Conservation (phyloP, 2,113 vertebrate genomes). For the Clarias batrachus region DNA sequence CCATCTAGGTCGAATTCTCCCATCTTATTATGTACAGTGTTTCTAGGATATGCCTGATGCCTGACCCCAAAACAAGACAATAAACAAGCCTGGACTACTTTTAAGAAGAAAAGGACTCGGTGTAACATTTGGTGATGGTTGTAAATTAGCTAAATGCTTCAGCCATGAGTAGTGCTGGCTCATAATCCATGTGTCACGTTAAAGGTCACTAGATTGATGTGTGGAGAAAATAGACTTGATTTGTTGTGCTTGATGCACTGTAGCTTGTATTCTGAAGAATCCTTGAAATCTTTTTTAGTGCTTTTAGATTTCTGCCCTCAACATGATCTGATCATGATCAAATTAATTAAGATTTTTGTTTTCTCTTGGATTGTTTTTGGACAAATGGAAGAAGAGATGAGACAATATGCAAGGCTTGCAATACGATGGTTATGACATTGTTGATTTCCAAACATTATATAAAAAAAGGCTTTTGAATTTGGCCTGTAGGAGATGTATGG, state of each 20-base stretch:
- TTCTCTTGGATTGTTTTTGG: background rate
- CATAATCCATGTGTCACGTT: background rate
- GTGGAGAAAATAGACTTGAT: background rate
- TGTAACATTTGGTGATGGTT: background rate
- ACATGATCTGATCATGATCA: background rate
- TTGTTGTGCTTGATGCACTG: background rate
- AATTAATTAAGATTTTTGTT: background rate
- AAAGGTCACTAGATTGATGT: background rate
- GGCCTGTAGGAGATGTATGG: slow-evolving; percentile 30
- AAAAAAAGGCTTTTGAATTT: background rate
- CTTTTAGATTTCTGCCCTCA: background rate
- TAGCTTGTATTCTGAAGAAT: background rate
- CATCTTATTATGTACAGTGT: background rate
- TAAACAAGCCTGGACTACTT: background rate
- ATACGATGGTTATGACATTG: background rate
- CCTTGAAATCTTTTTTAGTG: background rate
- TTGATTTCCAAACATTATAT: background rate
- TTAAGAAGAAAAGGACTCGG: background rate
- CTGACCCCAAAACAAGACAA: background rate
- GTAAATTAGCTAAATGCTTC: background rate
- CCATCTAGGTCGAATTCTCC: background rate
- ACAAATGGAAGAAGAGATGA: background rate
- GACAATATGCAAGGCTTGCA: background rate
- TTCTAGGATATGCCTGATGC: background rate
- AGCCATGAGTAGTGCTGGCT: background rate